phyloP scores from a whole-genome alignment of 2,797 vertebrate species.

The Malacoraja senta region DNA sequence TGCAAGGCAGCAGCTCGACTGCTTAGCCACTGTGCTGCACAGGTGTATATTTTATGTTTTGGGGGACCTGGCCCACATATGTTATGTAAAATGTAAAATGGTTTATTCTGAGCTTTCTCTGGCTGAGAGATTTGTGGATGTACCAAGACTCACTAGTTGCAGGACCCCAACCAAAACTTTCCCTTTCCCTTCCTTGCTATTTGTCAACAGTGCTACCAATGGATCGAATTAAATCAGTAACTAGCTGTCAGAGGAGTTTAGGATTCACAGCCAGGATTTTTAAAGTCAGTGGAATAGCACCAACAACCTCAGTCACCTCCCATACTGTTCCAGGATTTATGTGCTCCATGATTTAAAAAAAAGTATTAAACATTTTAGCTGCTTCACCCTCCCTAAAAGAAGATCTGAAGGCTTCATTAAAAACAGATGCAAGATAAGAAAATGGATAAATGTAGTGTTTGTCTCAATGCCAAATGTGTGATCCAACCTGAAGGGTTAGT shows the following conservation, averaged over 20 bases:
- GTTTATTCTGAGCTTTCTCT: neutral
- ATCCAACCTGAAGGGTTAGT: slow-evolving; percentile 5
- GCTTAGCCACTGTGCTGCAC: too few species aligned
- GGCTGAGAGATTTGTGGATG: neutral
- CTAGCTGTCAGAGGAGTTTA: slow-evolving; percentile 18
- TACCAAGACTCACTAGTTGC: neutral
- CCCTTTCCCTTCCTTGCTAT: neutral
- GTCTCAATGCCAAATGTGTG: slow-evolving; percentile 34
- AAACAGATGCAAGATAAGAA: slow-evolving; percentile 35
- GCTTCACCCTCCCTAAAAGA: slow-evolving; percentile 33
- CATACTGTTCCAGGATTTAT: slow-evolving; percentile 20
- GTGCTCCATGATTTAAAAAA: slow-evolving; percentile 14
- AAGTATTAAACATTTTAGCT: slow-evolving; percentile 32
- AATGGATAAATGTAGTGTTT: slow-evolving; percentile 13
- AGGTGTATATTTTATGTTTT: neutral
- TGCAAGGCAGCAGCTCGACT: too few species aligned
- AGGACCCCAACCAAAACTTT: neutral
- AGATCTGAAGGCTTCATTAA: slow-evolving; percentile 38
- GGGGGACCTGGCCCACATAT: neutral
- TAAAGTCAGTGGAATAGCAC: slow-evolving; percentile 15
- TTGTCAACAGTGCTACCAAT: too few species aligned
- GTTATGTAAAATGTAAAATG: neutral
- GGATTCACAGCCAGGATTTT: slow-evolving; percentile 24
- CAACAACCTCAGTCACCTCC: slow-evolving; percentile 23
- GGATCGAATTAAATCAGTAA: neutral